Base-by-base conservation (phyloP, 64 coral and sea anemone genomes). In the Stylophora pistillata region DNA sequence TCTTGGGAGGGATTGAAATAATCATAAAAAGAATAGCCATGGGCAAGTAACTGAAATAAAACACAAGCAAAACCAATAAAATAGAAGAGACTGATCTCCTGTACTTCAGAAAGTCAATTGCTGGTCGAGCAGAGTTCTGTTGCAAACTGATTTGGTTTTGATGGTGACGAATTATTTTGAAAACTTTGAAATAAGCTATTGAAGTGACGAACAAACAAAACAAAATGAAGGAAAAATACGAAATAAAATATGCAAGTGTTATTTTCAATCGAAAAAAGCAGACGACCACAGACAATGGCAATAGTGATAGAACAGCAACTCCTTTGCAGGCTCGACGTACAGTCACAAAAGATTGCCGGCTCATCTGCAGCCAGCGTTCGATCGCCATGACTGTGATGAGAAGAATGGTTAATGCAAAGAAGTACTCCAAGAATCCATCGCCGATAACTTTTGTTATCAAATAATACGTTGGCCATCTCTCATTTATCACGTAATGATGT, bases 81-180 rank as follows among this genome's bases (percentile, higher is more conserved):
- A 79, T 61, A 3, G 77, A 59, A 15, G 5, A 31, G 18, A 79
- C 77, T 10, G 77, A 79, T 79, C 31, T 58, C 77, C 32, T 79
- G 77, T 30, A 79, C 56, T 79, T 79, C 28, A 15, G 27, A 0
- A 79, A 29, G 55, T 79, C 32, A 2, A 79, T 59, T 17, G 55
- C 15, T n/a, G 77, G 56, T 33, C 28, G 77, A 33, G 18, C 5
- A 41, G 23, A 9, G 34, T 34, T 76, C 53, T 76, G 73, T 9
- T 9, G 16, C 32, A 31, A 28, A 32, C 31, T 5, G 55, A 79
- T 79, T 79, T 59, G 55, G 15, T 26, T 55, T 26, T 60, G 77
- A 79, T 79, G 77, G 12, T 15, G 77, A n/a, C 54, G 55, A 79
- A 79, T 79, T 56, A n/a, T 28, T 30, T 30, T 60, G 54, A 79